A percentile compares a stretch with the other conserved stretches of the same genome.
Conservation (phyloP, 2,888 invertebrate species). For the Callinectes sapidus region DNA sequence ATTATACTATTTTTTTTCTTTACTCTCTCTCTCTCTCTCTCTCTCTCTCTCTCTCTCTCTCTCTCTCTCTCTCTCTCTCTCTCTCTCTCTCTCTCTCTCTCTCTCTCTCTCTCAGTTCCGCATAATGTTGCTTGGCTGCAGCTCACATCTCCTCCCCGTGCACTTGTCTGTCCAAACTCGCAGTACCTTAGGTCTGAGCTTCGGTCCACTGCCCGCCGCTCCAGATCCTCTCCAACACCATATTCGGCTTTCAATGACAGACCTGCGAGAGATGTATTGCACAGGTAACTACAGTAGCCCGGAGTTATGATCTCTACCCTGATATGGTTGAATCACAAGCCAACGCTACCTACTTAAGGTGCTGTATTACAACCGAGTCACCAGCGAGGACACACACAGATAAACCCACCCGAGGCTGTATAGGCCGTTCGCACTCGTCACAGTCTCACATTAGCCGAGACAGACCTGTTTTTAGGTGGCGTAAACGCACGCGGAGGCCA, state of each 20-base stretch:
- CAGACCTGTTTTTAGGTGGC: constrained; percentile 26
- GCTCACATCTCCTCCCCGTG: not conserved
- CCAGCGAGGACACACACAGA: not conserved
- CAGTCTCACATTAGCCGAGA: constrained; percentile 10
- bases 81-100: not conserved
- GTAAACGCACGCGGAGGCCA: not conserved
- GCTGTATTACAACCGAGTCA: constrained; percentile 5
- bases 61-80: no score
- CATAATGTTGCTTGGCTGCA: not conserved
- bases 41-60: no score
- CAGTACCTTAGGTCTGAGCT: not conserved
- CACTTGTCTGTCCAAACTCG: not conserved
- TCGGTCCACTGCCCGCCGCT: constrained; percentile 28
- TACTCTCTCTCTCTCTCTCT: not conserved
- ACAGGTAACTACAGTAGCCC: constrained; percentile 45
- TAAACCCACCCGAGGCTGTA: not conserved
- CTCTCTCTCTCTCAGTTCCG: not conserved
- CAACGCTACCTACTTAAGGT: not conserved
- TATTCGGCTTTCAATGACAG: constrained; percentile 54
- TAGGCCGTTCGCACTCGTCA: constrained; percentile 16
- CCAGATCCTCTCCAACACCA: constrained; percentile 26
- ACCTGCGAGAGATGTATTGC: constrained; percentile 50
- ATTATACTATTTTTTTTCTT: not conserved
- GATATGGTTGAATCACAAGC: constrained; percentile 24
- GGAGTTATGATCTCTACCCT: constrained; percentile 38